phyloP scores from a whole-genome alignment of 2,888 invertebrate genomes.

The Ischnura elegans region DNA sequence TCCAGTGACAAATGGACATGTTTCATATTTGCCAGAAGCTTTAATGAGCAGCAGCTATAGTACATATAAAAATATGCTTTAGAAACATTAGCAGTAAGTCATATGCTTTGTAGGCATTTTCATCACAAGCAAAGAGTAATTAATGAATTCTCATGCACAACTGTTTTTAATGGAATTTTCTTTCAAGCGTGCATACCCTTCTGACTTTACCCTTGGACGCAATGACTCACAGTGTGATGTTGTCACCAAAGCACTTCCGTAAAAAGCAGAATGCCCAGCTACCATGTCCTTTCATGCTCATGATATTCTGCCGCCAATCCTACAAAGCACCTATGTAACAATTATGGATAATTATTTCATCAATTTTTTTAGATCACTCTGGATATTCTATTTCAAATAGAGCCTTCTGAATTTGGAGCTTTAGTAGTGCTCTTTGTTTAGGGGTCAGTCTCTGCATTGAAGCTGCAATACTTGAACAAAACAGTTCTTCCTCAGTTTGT shows the following conservation, averaged over 20 bases:
- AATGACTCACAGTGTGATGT: neutral
- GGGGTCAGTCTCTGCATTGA: constrained; percentile 51
- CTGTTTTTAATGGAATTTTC: neutral
- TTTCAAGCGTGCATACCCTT: neutral
- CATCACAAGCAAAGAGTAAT: neutral
- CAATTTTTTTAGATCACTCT: neutral
- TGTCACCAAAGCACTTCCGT: neutral
- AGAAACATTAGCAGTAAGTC: neutral
- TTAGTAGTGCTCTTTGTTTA: constrained; percentile 50
- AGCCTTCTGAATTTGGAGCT: constrained; percentile 57
- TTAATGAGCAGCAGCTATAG: neutral
- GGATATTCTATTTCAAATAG: constrained; percentile 66
- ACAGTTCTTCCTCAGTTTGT: constrained; percentile 44
- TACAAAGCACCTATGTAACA: neutral
- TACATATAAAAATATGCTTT: neutral
- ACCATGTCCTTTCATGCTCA: neutral
- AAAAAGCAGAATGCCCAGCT: neutral
- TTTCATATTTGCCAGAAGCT: neutral
- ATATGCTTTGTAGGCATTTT: neutral
- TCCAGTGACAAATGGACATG: no score
- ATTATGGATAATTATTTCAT: neutral
- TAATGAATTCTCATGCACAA: neutral
- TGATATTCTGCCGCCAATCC: neutral
- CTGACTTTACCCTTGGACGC: neutral
- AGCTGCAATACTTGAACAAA: constrained; percentile 64